Evolutionary conservation across 1,140 invertebrate species (phyloP), one percentile per base, ranked within the genome.

Genomic region (Phymorhynchus buccinoides): DNA sequence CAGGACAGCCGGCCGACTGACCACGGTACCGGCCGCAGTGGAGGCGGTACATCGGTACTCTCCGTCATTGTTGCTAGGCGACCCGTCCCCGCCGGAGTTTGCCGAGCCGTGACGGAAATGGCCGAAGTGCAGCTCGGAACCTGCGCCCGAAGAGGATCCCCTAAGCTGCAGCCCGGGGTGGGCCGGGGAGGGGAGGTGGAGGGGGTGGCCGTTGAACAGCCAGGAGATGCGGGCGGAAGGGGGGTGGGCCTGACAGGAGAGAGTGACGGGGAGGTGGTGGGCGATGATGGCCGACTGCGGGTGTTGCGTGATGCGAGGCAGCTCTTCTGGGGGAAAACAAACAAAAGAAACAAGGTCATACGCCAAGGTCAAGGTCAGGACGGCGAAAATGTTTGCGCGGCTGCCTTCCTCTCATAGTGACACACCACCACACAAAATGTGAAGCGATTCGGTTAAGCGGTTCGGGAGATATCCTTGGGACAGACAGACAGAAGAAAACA

Each of bases 31-130:
- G 1, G 66, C n/a, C 7, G 6, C 41, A 37, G 80, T 86, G 32
- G 80, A 83, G 81, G 85, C 85, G 12, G 85, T 86, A 35, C 85
- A 86, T 37, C 85, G 0, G 75, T 86, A 86, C 75, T 86, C 85
- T 9, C 85, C 85, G 30, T 81, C 66, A 37, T 82, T 85, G n/a
- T 27, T 27, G 2, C n/a, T 16, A 27, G 56, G n/a, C 22, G 18
- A 6, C 18, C n/a, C 22, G 79, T 16, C 52, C 14, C 30, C 3
- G 27, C 42, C 68, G 6, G 16, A 30, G 18, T 44, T 56, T 16
- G 27, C 4, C 9, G n/a, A 66, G 18, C 71, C 37, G 73, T 83
- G 80, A 27, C 56, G 68, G 35, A 82, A 71, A 66, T 42, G 68
- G 35, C 44, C 22, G 52, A 86, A 86, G 30, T 68, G 44, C 3